These are phyloP conservation scores for Tokudaia tokunoshimensis DNA, from an alignment of 2,797 vertebrate genomes.

Conservation along the genomic window DNA sequence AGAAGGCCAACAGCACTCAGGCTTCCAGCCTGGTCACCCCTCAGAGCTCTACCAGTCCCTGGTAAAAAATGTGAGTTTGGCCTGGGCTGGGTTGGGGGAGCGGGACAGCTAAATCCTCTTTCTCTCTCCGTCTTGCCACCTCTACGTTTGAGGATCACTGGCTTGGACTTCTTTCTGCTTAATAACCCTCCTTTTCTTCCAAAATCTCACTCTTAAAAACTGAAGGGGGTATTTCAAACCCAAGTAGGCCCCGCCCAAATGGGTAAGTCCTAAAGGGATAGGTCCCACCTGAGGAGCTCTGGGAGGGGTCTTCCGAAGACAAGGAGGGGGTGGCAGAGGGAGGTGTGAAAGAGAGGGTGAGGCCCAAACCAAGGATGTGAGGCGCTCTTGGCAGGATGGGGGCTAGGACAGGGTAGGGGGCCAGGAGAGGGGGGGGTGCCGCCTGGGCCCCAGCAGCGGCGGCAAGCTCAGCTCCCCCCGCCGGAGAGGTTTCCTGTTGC, in stretches of 20 bases:
- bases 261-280: constrained; percentile 44
- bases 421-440: constrained; percentile 80
- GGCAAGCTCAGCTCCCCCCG: constrained; percentile 78
- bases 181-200: constrained; percentile 69
- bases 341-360: constrained; percentile 70
- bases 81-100: neutral
- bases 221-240: constrained; percentile 71
- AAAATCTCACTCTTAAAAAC: constrained; percentile 58
- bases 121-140: constrained; percentile 51
- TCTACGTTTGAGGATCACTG: constrained; percentile 53
- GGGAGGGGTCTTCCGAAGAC: constrained; percentile 57
- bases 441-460: constrained; percentile 80
- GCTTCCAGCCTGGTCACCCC: neutral
- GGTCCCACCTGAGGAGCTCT: constrained; percentile 73
- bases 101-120: constrained; percentile 1
- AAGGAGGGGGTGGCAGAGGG: constrained; percentile 15
- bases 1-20: neutral
- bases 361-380: constrained; percentile 59
- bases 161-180: constrained; percentile 66
- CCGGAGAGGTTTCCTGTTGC: constrained; percentile 87
- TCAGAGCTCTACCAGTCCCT: constrained; percentile 30
- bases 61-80: constrained; percentile 56
- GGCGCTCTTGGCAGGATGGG: constrained; percentile 75
- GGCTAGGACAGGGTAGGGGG: constrained; percentile 81
- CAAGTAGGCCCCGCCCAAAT: constrained; percentile 47